Base-by-base conservation (phyloP, 2,113 vertebrate species). In the Brachyhypopomus occidentalis region DNA sequence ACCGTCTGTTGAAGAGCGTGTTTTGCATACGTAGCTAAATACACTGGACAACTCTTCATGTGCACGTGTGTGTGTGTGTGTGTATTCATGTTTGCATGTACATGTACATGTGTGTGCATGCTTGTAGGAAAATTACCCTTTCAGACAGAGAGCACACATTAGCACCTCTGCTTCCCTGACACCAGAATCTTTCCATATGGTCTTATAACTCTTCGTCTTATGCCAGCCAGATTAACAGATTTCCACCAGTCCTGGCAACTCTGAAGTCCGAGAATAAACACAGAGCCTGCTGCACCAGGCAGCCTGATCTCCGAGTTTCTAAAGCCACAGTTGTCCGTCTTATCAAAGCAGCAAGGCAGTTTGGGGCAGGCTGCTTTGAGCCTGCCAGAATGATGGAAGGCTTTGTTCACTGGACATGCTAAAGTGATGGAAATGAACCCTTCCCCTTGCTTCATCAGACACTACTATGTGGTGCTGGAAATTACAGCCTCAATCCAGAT, bases 141-240 rank as follows among this genome's bases (percentile, higher is more conserved):
- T 55, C n/a, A 70, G 22, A 73, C 58, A 67, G 36, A 36, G 55
- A 80, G 20, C 55, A 72, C 69, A 67, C 34, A 82, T 71, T 75
- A 78, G 66, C 34, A 55, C 81, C 71, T 80, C 63, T 72, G 70
- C 55, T 64, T 78, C 59, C 41, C 66, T 76, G 62, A 76, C 75
- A 79, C 81, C 83, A 86, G 69, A 84, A 84, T 36, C 72, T 72
- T 41, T 30, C 86, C 84, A 82, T 81, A 86, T 84, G 85, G 77
- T 89, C 73, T 81, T 41, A 23, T 81, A 88, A 89, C 87, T 90
- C 69, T 80, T 81, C 87, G 88, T 66, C 83, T 81, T 62, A 82
- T 85, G 85, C 79, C 77, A 59, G 85, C 45, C 85, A 89, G 89
- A 92, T 90, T 85, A 91, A 87, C 79, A 91, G 83, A 87, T 89